Conservation (phyloP, 2,113 vertebrate species). For the Bufo bufo region DNA sequence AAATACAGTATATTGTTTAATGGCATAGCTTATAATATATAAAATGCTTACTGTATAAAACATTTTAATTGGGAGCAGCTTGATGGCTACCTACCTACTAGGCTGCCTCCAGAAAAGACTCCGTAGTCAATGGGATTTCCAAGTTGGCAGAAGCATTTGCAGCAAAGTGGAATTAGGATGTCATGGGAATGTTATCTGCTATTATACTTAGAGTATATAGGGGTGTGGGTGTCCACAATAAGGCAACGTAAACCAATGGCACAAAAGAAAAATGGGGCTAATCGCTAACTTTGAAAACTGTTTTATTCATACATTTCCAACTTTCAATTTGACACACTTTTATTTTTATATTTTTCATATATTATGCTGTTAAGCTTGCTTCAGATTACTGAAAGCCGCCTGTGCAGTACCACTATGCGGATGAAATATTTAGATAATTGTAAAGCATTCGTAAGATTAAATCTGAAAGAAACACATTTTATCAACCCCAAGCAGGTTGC, state of each 20-base stretch:
- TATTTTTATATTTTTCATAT: neutral
- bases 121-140: neutral
- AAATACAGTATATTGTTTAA: neutral
- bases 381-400: neutral
- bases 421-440: conserved; percentile 37
- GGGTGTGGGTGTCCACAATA: neutral
- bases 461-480: conserved; percentile 51
- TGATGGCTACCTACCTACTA: neutral
- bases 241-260: neutral
- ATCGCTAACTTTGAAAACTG: neutral
- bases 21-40: neutral
- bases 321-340: conserved; percentile 1
- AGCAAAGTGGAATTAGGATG: neutral
- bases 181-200: neutral
- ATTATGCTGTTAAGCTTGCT: neutral
- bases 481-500: conserved; percentile 41
- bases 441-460: conserved; percentile 49
- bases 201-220: neutral
- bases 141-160: neutral
- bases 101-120: neutral
- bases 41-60: neutral
- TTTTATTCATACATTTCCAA: conserved; percentile 6
- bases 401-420: neutral
- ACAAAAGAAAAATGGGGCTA: neutral
- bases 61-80: neutral